Percentiles rank a stretch among this genome's conserved stretches.
Conservation (phyloP, 2,888 invertebrate species). For the Eilema depressum region DNA sequence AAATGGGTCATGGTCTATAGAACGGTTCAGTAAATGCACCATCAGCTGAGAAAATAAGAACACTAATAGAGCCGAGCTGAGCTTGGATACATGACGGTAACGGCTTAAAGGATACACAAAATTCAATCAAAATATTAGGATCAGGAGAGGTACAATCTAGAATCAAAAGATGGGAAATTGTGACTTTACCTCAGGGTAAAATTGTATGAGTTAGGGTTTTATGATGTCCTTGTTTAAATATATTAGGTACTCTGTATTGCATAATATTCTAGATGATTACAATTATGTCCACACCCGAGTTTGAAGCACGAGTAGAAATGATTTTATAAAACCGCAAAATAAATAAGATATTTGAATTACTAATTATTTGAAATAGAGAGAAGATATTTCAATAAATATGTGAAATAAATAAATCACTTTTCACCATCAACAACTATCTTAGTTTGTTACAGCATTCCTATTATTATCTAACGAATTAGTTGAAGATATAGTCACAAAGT, state of each 20-base stretch:
- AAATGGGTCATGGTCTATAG: conserved; percentile 79
- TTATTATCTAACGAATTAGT: too few species aligned
- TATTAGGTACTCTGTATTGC: too few species aligned
- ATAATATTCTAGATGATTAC: too few species aligned
- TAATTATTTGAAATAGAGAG: background rate
- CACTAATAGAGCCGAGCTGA: conserved; percentile 11
- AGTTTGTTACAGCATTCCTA: background rate
- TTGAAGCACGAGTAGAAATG: too few species aligned
- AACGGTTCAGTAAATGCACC: conserved; percentile 55
- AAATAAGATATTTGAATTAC: background rate
- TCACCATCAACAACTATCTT: background rate
- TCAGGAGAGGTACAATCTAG: background rate
- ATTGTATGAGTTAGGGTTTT: too few species aligned
- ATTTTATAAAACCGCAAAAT: too few species aligned
- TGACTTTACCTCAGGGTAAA: too few species aligned
- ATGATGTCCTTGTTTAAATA: too few species aligned
- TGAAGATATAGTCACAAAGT: too few species aligned
- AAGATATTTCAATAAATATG: background rate
- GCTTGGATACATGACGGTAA: conserved; percentile 2
- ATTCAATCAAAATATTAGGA: conserved; percentile 3
- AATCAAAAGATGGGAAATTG: background rate
- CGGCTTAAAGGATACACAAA: background rate
- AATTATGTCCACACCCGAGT: too few species aligned
- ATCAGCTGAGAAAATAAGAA: conserved; percentile 32
- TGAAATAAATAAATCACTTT: background rate